Conservation (phyloP, 2,888 invertebrate genomes). For the Tridacna crocea region DNA sequence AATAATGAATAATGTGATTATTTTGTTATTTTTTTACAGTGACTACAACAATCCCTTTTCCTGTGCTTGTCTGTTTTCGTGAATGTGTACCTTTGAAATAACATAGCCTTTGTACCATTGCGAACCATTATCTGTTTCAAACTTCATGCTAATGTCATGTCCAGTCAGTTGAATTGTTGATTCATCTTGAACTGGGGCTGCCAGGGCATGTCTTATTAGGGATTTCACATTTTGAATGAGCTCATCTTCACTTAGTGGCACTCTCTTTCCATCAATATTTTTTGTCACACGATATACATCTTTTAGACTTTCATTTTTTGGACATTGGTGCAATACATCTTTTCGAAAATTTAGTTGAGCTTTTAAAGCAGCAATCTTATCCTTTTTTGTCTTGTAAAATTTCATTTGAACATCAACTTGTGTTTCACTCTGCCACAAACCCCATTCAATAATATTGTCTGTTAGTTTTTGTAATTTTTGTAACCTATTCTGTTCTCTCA, state of each 20-base stretch:
- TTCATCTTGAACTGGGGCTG: conserved; percentile 2
- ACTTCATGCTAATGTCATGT: conserved; percentile 15
- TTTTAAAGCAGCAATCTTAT: conserved; percentile 12
- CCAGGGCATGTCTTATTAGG: conserved; percentile 7
- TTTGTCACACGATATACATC: conserved; percentile 9
- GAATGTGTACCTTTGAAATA: conserved; percentile 35
- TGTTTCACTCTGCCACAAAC: conserved; percentile 51
- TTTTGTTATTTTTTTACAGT: conserved; percentile 6
- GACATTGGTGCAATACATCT: conserved; percentile 22
- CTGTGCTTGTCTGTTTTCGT: conserved; percentile 1
- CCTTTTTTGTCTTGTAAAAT: conserved; percentile 33
- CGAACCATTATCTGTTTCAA: conserved; percentile 18
- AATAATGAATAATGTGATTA: background rate
- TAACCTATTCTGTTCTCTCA: conserved; percentile 7
- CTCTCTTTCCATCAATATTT: background rate
- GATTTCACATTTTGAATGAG: conserved; percentile 13
- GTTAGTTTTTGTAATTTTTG: conserved; percentile 3
- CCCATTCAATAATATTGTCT: conserved; percentile 41
- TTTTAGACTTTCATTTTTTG: background rate
- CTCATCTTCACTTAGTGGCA: background rate
- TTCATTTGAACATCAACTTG: conserved; percentile 40
- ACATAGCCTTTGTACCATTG: conserved; percentile 32
- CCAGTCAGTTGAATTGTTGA: conserved; percentile 1
- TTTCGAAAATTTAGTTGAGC: conserved; percentile 35
- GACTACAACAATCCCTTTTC: conserved; percentile 1